These are phyloP conservation scores for Prinia subflava DNA, from an alignment of 2,113 vertebrate genomes.

Conservation along the genomic window DNA sequence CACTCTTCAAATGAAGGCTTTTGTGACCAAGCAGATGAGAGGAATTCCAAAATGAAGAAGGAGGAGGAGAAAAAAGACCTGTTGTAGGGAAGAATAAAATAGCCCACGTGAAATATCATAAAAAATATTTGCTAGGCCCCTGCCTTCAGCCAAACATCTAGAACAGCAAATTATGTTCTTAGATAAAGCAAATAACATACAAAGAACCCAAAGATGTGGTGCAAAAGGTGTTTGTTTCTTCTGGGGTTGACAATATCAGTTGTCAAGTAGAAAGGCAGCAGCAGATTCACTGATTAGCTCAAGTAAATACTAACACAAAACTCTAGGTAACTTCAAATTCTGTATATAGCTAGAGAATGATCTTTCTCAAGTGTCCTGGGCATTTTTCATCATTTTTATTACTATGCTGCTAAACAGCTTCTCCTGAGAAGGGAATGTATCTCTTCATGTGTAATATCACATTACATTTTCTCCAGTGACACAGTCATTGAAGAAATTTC, in stretches of 20 bases:
- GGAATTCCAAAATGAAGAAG: not conserved
- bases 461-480: not conserved
- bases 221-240: not conserved
- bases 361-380: not conserved
- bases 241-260: not conserved
- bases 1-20: not conserved
- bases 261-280: not conserved
- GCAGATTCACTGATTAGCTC: not conserved
- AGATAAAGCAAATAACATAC: not conserved
- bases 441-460: not conserved
- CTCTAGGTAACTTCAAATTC: not conserved
- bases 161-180: not conserved
- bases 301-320: not conserved
- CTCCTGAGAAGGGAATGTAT: not conserved
- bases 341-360: not conserved
- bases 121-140: not conserved
- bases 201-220: not conserved
- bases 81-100: not conserved
- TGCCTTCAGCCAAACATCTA: not conserved
- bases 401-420: not conserved
- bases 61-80: not conserved
- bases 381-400: slow-evolving; percentile 2
- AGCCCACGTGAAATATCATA: not conserved
- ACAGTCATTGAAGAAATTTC: not conserved
- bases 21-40: not conserved